phyloP scores from a whole-genome alignment of 2,888 invertebrate genomes.

The Lissocephala sabroskyi region DNA sequence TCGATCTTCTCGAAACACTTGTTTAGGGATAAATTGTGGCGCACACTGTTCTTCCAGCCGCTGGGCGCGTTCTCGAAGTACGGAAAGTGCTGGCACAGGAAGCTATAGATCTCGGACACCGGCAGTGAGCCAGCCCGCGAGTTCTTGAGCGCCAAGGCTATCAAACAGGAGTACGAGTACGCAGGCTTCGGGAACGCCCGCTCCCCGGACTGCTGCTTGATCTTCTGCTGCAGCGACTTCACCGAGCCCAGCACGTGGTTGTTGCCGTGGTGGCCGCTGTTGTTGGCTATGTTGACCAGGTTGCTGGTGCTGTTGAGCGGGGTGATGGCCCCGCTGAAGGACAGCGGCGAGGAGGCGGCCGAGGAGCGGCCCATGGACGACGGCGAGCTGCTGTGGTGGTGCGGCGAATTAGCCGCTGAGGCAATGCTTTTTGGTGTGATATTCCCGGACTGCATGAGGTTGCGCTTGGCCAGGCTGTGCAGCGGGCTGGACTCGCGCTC shows the following conservation, averaged over 20 bases:
- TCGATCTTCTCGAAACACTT: conserved; percentile 99
- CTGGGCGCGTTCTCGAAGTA: conserved; percentile 98
- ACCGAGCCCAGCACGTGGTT: conserved; percentile 26
- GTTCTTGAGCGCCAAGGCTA: conserved; percentile 98
- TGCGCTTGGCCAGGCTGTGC: conserved; percentile 62
- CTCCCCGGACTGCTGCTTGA: conserved; percentile 50
- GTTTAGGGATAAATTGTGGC: conserved; percentile 97
- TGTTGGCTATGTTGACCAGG: conserved; percentile 29
- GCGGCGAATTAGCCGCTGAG: conserved; percentile 59
- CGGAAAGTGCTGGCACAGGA: conserved; percentile 99
- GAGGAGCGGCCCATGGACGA: conserved; percentile 21
- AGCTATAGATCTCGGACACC: conserved; percentile 98
- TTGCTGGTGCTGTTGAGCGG: conserved; percentile 24
- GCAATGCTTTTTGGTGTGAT: conserved; percentile 69
- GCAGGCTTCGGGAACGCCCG: conserved; percentile 92
- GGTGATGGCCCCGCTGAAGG: conserved; percentile 24
- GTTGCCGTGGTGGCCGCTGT: conserved; percentile 9
- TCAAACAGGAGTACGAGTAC: conserved; percentile 97
- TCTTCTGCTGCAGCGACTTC: conserved; percentile 61
- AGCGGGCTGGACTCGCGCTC: conserved; percentile 68
- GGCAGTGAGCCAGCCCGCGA: conserved; percentile 94
- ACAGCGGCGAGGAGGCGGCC: conserved; percentile 31
- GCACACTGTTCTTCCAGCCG: conserved; percentile 99
- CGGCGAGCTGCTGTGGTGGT: conserved; percentile 39
- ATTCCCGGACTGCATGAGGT: conserved; percentile 39